A percentile compares a stretch with the other conserved stretches of the same genome.
Evolutionary conservation across 2,113 vertebrate species (phyloP).

Genomic region (Jaculus jaculus): DNA sequence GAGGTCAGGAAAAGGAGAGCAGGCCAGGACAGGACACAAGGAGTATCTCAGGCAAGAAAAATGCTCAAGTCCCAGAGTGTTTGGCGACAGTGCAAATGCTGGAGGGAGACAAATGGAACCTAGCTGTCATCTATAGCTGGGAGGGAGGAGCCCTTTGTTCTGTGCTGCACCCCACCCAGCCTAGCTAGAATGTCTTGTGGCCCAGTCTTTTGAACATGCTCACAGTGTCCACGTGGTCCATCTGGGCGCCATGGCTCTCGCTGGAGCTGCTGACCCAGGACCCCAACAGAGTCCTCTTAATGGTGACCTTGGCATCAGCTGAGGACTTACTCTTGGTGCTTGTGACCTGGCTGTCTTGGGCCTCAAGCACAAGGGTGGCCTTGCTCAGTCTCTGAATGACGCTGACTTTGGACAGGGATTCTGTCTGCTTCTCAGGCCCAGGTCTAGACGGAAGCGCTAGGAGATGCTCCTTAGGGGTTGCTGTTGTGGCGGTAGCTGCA

Average conservation of each 20-base stretch:
- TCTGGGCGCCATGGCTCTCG: constrained; percentile 89
- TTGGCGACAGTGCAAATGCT: background rate
- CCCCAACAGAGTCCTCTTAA: constrained; percentile 86
- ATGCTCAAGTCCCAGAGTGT: background rate
- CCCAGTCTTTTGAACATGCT: constrained; percentile 95
- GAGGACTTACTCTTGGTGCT: constrained; percentile 87
- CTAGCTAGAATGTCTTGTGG: constrained; percentile 82
- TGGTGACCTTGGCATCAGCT: constrained; percentile 78
- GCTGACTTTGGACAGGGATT: constrained; percentile 83
- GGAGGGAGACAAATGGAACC: background rate
- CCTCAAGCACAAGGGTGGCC: constrained; percentile 77
- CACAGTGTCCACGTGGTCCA: constrained; percentile 88
- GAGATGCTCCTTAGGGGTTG: constrained; percentile 61
- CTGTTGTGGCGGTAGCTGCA: background rate
- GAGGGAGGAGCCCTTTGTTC: no score
- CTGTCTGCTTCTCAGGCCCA: constrained; percentile 65
- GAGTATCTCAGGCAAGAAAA: background rate
- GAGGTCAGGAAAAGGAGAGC: background rate
- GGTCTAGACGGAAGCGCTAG: constrained; percentile 80
- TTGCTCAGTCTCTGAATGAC: constrained; percentile 91
- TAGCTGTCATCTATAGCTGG: background rate
- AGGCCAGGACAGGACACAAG: background rate
- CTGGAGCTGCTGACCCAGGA: constrained; percentile 85
- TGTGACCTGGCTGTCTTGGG: constrained; percentile 92
- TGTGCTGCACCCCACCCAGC: background rate